phyloP scores from a whole-genome alignment of 2,797 vertebrate genomes.

The Numenius phaeopus region DNA sequence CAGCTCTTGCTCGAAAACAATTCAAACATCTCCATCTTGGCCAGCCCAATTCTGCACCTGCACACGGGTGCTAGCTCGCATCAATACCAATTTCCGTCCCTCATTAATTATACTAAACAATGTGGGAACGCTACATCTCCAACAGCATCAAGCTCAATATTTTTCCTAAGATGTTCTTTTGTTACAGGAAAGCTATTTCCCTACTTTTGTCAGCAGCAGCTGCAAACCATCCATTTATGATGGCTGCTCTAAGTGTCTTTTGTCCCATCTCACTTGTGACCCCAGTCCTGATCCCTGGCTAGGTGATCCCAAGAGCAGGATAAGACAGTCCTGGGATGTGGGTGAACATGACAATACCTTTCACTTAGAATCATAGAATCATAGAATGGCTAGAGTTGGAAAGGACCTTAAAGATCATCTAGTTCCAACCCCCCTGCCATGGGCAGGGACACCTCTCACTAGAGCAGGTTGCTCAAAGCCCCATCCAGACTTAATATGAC shows the following conservation, averaged over 20 bases:
- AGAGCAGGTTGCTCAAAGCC: too few species aligned
- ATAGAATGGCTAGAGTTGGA: too few species aligned
- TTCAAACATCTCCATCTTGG: neutral
- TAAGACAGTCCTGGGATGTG: neutral
- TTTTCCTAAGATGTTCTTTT: neutral
- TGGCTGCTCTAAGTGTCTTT: neutral
- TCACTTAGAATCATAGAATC: too few species aligned
- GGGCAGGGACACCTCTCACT: too few species aligned
- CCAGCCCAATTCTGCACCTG: conserved; percentile 2
- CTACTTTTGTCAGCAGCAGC: neutral
- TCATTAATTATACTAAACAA: neutral
- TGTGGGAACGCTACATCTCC: neutral
- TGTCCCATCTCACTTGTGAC: neutral
- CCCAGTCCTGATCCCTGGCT: neutral
- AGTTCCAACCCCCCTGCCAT: too few species aligned
- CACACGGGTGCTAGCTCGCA: neutral
- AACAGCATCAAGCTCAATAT: neutral
- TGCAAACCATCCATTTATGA: neutral
- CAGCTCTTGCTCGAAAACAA: neutral
- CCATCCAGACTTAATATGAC: neutral
- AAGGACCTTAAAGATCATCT: too few species aligned
- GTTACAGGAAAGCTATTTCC: neutral
- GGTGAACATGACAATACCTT: neutral
- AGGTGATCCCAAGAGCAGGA: neutral
- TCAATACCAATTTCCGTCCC: neutral